A percentile compares a stretch with the other conserved stretches of the same genome.
Evolutionary conservation across 1,140 invertebrate species (phyloP).

Genomic region (Condylostylus longicornis): DNA sequence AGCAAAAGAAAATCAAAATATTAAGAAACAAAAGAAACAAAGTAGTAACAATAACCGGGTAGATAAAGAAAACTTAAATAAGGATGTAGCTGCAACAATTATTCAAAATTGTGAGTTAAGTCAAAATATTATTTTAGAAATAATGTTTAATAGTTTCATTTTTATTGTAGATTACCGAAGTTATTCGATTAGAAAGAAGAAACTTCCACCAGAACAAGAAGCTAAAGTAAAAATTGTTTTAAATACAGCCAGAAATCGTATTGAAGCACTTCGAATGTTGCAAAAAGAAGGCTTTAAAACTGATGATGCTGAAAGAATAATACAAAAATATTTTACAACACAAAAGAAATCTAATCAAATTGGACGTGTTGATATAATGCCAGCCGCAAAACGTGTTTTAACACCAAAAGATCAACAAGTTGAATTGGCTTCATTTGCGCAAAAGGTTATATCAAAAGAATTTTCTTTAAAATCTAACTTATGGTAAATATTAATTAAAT

Average conservation of each 20-base stretch:
- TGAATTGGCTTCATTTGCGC: slow-evolving; percentile 4
- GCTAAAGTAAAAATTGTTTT: slow-evolving; percentile 41
- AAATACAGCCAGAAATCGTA: slow-evolving; percentile 34
- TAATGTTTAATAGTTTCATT: slow-evolving; percentile 3
- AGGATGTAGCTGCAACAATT: slow-evolving; percentile 43
- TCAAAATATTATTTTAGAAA: slow-evolving; percentile 10
- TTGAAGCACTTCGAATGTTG: slow-evolving; percentile 14
- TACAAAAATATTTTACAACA: slow-evolving; percentile 23
- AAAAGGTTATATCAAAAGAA: slow-evolving; percentile 4
- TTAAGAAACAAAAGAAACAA: slow-evolving; percentile 30
- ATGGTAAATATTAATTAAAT: neutral
- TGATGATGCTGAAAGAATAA: slow-evolving; percentile 30
- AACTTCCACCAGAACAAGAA: slow-evolving; percentile 23
- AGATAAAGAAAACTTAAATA: slow-evolving; percentile 36
- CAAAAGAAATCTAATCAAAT: neutral
- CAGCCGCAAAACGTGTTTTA: neutral
- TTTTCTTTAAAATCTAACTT: neutral
- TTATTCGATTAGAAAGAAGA: slow-evolving; percentile 35
- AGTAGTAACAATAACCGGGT: slow-evolving; percentile 11
- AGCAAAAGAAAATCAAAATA: slow-evolving; percentile 20
- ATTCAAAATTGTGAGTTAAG: slow-evolving; percentile 49
- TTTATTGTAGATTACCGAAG: slow-evolving; percentile 43
- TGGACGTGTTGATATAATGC: neutral
- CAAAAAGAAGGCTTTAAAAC: slow-evolving; percentile 22
- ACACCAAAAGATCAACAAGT: slow-evolving; percentile 4